Conservation (phyloP, 2,888 invertebrate species). For the Rhorus exstirpatorius region DNA sequence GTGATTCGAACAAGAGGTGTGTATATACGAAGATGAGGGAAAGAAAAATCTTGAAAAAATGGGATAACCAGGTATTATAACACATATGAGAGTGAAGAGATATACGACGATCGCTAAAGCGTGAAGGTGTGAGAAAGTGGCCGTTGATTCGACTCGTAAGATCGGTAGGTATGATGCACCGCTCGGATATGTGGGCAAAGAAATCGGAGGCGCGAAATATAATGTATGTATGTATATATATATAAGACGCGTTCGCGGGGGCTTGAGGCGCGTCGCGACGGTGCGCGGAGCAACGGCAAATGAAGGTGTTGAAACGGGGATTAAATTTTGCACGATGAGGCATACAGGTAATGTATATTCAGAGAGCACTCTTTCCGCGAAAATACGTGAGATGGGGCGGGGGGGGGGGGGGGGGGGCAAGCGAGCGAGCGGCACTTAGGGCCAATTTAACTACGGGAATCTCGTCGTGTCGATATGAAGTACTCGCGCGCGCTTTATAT, state of each 20-base stretch:
- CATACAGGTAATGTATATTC: conserved; percentile 13
- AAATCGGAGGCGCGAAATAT: conserved; percentile 44
- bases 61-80: not conserved
- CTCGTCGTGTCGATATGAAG: conserved; percentile 48
- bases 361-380: conserved; percentile 59
- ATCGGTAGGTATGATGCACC: conserved; percentile 64
- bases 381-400: conserved; percentile 72
- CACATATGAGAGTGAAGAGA: conserved; percentile 18
- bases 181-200: conserved; percentile 50
- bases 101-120: conserved; percentile 59
- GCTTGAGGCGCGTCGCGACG: conserved; percentile 58
- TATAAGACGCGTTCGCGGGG: conserved; percentile 39
- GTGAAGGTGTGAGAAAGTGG: conserved; percentile 65
- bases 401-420: too few relatives aligned
- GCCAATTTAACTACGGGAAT: conserved; percentile 67
- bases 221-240: not conserved
- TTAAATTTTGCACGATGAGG: conserved; percentile 68
- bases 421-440: conserved; percentile 62
- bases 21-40: not conserved
- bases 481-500: conserved; percentile 39
- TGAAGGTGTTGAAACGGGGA: conserved; percentile 75
- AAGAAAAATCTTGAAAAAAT: conserved; percentile 45
- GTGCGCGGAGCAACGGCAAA: conserved; percentile 56
- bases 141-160: conserved; percentile 45
- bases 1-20: conserved; percentile 21